Percentiles rank a stretch among this genome's conserved stretches.
These are phyloP conservation scores for Microtus pennsylvanicus DNA, from an alignment of 2,113 vertebrate genomes.

Conservation along the genomic window DNA sequence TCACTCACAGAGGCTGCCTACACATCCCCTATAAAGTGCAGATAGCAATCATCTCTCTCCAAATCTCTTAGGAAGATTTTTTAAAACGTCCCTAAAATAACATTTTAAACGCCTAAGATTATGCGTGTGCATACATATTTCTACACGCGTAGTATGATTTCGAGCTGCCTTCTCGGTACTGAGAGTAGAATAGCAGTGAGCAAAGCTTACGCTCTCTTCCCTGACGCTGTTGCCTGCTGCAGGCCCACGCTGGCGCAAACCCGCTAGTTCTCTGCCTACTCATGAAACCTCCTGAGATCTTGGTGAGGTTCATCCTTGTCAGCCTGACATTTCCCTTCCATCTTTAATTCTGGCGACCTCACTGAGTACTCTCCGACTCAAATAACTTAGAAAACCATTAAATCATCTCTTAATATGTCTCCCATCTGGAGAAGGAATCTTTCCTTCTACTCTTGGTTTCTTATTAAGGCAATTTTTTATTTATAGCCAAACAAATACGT, in stretches of 20 bases:
- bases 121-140: background rate
- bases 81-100: background rate
- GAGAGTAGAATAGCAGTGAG: conserved; percentile 35
- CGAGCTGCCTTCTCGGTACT: background rate
- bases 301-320: conserved; percentile 62
- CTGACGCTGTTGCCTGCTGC: conserved; percentile 29
- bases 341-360: conserved; percentile 73
- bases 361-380: conserved; percentile 48
- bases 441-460: conserved; percentile 20
- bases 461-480: conserved; percentile 47
- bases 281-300: conserved; percentile 71
- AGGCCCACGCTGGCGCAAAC: conserved; percentile 46
- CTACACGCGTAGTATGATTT: background rate
- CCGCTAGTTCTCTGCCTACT: conserved; percentile 67
- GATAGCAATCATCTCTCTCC: background rate
- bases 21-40: background rate
- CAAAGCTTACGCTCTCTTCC: conserved; percentile 39
- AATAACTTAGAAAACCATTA: conserved; percentile 62
- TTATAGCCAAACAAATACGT: conserved; percentile 45
- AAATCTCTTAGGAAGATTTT: conserved; percentile 4
- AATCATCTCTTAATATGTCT: conserved; percentile 55
- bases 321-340: conserved; percentile 76
- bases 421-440: conserved; percentile 40
- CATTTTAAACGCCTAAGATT: background rate
- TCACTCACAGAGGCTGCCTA: background rate